These are phyloP conservation scores for Phenganax stokvisi DNA, from an alignment of 92 coral and sea anemone species.

Conservation along the genomic window DNA sequence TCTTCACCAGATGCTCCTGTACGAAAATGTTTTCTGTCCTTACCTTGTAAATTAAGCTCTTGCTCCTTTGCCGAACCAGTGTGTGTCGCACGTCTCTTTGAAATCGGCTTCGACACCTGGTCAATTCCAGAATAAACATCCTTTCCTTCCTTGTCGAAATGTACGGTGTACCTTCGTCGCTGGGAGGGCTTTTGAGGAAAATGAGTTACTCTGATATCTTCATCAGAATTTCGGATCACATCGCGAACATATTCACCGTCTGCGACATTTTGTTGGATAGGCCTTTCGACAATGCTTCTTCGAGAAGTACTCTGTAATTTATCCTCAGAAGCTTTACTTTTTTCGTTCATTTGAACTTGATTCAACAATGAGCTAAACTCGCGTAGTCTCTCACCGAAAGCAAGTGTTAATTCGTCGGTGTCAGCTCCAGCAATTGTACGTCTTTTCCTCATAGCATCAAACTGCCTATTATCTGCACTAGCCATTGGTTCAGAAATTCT, in stretches of 20 bases:
- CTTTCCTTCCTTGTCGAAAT: not conserved
- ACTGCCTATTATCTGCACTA: too few relatives aligned
- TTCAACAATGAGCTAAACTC: too few relatives aligned
- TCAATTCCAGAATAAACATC: not conserved
- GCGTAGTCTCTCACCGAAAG: too few relatives aligned
- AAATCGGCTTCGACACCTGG: not conserved
- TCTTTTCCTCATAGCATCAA: not conserved
- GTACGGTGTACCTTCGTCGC: slow-evolving; percentile 1
- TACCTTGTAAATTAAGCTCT: not conserved
- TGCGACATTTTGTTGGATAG: not conserved
- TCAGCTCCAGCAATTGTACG: slow-evolving; percentile 17
- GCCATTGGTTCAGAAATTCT: too few relatives aligned
- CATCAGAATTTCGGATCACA: not conserved
- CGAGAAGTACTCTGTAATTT: too few relatives aligned
- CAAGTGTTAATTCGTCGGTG: too few relatives aligned
- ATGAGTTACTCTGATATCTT: slow-evolving; percentile 6
- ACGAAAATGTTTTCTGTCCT: not conserved
- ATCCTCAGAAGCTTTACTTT: too few relatives aligned
- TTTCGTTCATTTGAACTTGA: too few relatives aligned
- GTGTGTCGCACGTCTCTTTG: slow-evolving; percentile 5
- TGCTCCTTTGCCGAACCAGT: not conserved
- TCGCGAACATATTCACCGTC: not conserved
- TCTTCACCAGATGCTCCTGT: not conserved
- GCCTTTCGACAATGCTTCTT: too few relatives aligned
- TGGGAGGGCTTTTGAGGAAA: not conserved